phyloP scores from a whole-genome alignment of 2,888 invertebrate species.

The Atethmia centrago region DNA sequence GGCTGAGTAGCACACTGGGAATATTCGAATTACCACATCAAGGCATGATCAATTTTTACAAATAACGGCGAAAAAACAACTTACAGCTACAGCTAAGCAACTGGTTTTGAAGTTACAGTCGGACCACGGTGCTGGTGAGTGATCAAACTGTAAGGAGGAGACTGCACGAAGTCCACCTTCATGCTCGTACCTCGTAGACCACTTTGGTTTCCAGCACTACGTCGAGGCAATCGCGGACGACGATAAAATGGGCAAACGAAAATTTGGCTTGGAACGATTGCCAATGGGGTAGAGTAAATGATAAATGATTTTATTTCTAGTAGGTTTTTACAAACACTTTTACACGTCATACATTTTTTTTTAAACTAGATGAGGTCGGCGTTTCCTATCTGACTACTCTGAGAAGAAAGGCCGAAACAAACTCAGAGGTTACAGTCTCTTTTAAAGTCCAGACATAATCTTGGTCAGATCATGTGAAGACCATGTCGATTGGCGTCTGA shows the following conservation, averaged over 20 bases:
- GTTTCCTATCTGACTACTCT: too few species aligned
- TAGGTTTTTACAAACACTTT: too few species aligned
- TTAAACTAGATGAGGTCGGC: too few species aligned
- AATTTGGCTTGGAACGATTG: neutral
- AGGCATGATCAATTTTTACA: neutral
- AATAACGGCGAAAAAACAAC: neutral
- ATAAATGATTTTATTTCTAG: too few species aligned
- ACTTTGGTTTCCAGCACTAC: neutral
- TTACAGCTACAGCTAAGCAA: neutral
- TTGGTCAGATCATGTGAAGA: too few species aligned
- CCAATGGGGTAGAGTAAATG: too few species aligned
- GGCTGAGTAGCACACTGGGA: neutral
- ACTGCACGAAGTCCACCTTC: neutral
- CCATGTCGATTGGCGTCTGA: too few species aligned
- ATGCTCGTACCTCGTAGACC: neutral
- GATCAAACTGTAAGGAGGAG: neutral
- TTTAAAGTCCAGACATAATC: too few species aligned
- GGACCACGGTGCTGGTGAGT: neutral
- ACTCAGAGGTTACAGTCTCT: too few species aligned
- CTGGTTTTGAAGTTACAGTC: neutral
- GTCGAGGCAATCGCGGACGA: neutral
- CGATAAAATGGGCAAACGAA: neutral
- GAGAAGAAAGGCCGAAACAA: too few species aligned
- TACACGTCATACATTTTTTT: too few species aligned
- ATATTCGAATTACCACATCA: neutral